Percentiles rank a stretch among this genome's conserved stretches.
phyloP scores from a whole-genome alignment of 2,888 invertebrate genomes.

The Sialis fuliginosa region DNA sequence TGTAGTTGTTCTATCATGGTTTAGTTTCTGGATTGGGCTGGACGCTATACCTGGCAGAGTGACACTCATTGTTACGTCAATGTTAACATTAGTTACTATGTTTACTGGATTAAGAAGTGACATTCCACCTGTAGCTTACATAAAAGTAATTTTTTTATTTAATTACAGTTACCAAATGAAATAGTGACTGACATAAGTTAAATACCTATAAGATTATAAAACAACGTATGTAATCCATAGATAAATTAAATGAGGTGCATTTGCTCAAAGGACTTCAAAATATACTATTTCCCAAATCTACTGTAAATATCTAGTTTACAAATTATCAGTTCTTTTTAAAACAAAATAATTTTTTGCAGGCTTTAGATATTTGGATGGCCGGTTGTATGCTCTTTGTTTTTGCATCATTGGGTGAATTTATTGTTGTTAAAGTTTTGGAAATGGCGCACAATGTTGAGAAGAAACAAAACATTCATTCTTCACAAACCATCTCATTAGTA shows the following conservation, averaged over 20 bases:
- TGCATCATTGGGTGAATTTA: constrained; percentile 66
- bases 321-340: no score
- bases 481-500: constrained; percentile 27
- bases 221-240: no score
- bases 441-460: constrained; percentile 49
- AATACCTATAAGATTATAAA: no score
- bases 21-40: constrained; percentile 71
- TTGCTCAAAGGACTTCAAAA: no score
- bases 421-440: constrained; percentile 65
- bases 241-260: no score
- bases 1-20: constrained; percentile 73
- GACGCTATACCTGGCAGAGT: constrained; percentile 73
- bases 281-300: no score
- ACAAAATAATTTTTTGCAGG: constrained; percentile 27
- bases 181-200: no score
- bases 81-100: constrained; percentile 73
- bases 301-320: no score
- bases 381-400: constrained; percentile 78
- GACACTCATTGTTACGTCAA: constrained; percentile 64
- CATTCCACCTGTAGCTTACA: constrained; percentile 73
- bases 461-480: constrained; percentile 35
- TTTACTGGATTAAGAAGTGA: constrained; percentile 66
- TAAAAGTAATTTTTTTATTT: constrained; percentile 41
- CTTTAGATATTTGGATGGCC: constrained; percentile 75
- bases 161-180: neutral